Conservation (phyloP, 1,140 invertebrate species). For the Chymomyza costata region DNA sequence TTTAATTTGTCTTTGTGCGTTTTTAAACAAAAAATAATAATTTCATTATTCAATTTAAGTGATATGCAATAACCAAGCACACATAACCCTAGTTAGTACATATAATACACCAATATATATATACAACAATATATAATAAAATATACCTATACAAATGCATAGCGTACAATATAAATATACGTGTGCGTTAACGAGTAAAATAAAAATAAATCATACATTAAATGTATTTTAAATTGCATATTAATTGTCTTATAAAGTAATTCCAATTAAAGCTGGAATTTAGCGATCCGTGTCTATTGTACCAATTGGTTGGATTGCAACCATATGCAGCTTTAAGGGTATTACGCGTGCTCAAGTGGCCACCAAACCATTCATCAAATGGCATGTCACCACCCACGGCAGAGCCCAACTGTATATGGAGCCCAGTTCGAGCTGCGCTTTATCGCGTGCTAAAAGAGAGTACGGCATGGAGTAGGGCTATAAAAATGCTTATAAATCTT, state of each 20-base stretch:
- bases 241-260: constrained; percentile 37
- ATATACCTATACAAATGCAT: constrained; percentile 36
- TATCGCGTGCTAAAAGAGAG: no score
- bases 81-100: constrained; percentile 55
- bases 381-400: no score
- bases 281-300: background rate
- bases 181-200: no score
- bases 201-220: no score
- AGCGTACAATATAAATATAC: constrained; percentile 38
- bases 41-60: constrained; percentile 64
- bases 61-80: constrained; percentile 49
- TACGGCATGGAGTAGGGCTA: constrained; percentile 3
- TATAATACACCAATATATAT: constrained; percentile 27
- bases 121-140: constrained; percentile 32
- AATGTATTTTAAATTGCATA: constrained; percentile 44
- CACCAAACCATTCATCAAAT: no score
- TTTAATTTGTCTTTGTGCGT: constrained; percentile 54
- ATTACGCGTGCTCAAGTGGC: no score
- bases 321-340: constrained; percentile 8
- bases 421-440: no score
- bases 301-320: constrained; percentile 14
- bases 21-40: constrained; percentile 49
- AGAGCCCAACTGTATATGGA: no score
- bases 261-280: no score
- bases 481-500: constrained; percentile 41